Evolutionary conservation across 2,113 vertebrate species (phyloP), one percentile per base, ranked within the genome.

Genomic region (Herpetotheres cachinnans): DNA sequence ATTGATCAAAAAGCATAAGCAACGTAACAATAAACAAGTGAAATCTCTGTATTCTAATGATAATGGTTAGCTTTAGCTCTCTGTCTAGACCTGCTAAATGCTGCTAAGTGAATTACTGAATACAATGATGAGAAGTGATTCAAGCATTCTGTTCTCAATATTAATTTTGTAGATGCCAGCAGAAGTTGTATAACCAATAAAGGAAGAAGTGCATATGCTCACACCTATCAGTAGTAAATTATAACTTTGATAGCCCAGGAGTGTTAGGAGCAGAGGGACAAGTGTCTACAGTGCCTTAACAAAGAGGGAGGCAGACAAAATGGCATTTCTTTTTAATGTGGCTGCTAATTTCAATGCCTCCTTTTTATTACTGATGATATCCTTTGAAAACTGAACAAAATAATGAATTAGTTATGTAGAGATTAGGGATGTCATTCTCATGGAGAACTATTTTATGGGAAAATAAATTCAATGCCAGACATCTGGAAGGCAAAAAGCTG

Each of bases 381-480:
- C 86, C 36, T 91, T 85, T 87, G 44, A 91, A 93, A 93, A 79
- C 14, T 56, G 77, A 94, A 85, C 61, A 85, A 89, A 95, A 89
- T 82, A 92, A 95, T 89, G 86, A 95, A 91, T 94, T 91, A 79
- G 80, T 89, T 91, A 56, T 76, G 44, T 86, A 46, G 66, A 91
- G 77, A 97, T 94, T 85, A 93, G 73, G 19, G n/a, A 63, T 93
- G 66, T 50, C 36, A 66, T 91, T 91, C 73, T 94, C 29, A 82
- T 18, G 29, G 25, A 89, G 62, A 76, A 66, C 46, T 95, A 25
- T 77, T 94, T 94, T 76, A 73, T 93, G 47, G 62, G 56, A 84
- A 95, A 95, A 70, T 78, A 82, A 82, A 91, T 82, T 93, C 58
- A 87, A 38, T 62, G 47, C 58, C n/a, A 89, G 84, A 52, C 30